Evolutionary conservation across 2,797 vertebrate species (phyloP).

Genomic region (Karalla daura): DNA sequence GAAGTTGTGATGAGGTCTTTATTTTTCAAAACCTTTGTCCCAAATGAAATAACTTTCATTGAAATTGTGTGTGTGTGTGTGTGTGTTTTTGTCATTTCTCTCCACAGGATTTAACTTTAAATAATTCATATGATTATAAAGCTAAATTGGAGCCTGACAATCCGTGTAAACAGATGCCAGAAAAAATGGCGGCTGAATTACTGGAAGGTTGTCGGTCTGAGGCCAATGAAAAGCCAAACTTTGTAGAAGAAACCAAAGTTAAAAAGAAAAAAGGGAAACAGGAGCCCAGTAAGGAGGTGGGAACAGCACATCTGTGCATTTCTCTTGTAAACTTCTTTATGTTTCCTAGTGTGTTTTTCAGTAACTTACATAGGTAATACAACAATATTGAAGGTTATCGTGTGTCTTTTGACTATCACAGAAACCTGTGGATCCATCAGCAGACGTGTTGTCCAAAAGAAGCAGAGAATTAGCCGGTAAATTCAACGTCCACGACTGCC

Average conservation of each 20-base stretch:
- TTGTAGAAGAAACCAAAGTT: background rate
- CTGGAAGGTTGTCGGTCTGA: conserved; percentile 7
- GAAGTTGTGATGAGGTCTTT: no score
- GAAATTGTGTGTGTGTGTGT: no score
- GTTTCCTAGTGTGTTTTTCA: background rate
- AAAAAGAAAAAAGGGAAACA: conserved; percentile 22
- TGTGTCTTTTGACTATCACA: conserved; percentile 12
- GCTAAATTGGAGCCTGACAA: conserved; percentile 56
- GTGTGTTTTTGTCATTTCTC: conserved; percentile 6
- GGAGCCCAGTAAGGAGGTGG: conserved; percentile 42
- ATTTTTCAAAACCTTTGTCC: no score
- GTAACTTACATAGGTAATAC: no score
- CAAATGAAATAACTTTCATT: no score
- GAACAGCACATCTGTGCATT: background rate
- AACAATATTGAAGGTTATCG: no score
- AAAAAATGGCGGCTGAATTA: conserved; percentile 30
- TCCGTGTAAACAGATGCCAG: conserved; percentile 49
- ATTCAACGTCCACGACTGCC: no score
- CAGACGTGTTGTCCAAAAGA: conserved; percentile 64
- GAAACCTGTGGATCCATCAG: conserved; percentile 17
- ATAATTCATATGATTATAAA: conserved; percentile 62
- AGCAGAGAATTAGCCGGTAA: conserved; percentile 80
- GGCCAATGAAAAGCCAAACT: conserved; percentile 23
- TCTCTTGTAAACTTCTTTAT: no score
- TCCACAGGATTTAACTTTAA: conserved; percentile 73